Evolutionary conservation across 2,797 vertebrate genomes (phyloP), one percentile per base, ranked within the genome.

Genomic region (Sorex maritimensis): DNA sequence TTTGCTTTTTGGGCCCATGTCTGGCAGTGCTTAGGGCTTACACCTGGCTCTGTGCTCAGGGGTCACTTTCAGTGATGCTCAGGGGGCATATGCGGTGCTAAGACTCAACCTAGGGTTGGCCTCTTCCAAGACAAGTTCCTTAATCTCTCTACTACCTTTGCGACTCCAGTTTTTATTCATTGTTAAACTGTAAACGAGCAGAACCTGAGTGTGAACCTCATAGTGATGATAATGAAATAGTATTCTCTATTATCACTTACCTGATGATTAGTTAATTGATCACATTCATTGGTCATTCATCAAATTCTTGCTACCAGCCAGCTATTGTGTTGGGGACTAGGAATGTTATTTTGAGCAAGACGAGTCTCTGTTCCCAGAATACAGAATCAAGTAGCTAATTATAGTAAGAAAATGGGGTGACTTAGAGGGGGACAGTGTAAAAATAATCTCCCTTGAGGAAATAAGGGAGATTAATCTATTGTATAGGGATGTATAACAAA

Each of bases 401-500:
- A 38, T 9, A 38, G 52, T 73, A 34, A 72, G 52, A 30, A 67
- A 26, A 77, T 88, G 34, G 44, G 74, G 68, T 58, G 81, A 77
- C 34, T 44, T 68, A 65, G 21, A 61, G 41, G 46, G 30, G 85
- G 91, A 72, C 68, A 72, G 9, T 77, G 38, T 82, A 80, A 44
- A 28, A 41, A 73, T 44, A 80, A 68, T 84, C n/a, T 75, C 87
- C 24, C 38, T 15, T 81, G 80, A 91, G 55, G 55, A 94, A 75
- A 61, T 77, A 52, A 75, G 5, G 17, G 41, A 44, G 41, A 44
- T 90, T 71, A 80, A 81, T 13, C 46, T 84, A 41, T 92, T 63
- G 14, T 46, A 71, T n/a, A 81, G 75, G 63, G 80, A 77, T 72
- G 21, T 87, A 81, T 72, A 52, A 79, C 85, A 94, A 83, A 49